Conservation (phyloP, 2,797 vertebrate species). For the Numenius phaeopus region DNA sequence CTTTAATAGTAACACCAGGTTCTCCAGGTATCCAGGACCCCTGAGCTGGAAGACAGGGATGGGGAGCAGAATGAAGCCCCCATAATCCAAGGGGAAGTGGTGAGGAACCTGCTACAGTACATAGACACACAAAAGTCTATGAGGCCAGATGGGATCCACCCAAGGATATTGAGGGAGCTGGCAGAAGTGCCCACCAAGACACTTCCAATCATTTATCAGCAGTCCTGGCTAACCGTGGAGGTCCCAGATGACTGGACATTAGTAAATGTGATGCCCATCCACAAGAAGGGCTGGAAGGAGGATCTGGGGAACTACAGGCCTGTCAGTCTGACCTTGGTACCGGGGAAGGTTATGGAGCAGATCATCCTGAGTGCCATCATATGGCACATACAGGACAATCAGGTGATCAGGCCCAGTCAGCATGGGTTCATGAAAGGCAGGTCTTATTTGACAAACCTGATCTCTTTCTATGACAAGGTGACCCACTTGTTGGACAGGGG, state of each 20-base stretch:
- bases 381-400: accelerated
- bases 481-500: not conserved
- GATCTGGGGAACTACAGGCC: not conserved
- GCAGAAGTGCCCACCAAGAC: not conserved
- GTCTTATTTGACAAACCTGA: not conserved
- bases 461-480: not conserved
- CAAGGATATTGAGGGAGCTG: not conserved
- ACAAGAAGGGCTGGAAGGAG: not conserved
- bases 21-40: not conserved
- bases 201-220: not conserved
- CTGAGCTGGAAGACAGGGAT: not conserved
- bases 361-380: not conserved
- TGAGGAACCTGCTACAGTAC: not conserved
- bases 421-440: not conserved
- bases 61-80: not conserved
- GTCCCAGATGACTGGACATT: not conserved
- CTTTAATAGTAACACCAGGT: not conserved
- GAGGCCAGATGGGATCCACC: not conserved
- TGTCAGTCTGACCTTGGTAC: not conserved
- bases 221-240: not conserved
- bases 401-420: not conserved
- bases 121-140: not conserved
- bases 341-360: not conserved
- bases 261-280: not conserved
- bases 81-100: not conserved